phyloP scores from a whole-genome alignment of 1,140 invertebrate species.

The Drosophila mojavensis region DNA sequence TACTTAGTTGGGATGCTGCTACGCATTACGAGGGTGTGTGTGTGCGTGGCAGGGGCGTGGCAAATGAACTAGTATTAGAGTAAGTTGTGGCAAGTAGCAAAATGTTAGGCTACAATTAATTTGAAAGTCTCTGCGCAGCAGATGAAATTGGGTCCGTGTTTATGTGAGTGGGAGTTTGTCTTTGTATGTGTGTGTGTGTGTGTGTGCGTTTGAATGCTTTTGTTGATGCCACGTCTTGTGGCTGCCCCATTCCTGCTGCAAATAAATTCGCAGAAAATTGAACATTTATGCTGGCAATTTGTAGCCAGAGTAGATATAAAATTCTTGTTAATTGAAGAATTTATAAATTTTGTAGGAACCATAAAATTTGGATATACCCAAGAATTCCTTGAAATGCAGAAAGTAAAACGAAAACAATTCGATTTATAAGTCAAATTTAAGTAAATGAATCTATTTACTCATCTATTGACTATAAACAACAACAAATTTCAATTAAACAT shows the following conservation, averaged over 20 bases:
- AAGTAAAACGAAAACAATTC: no score
- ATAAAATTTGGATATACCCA: no score
- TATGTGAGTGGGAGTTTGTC: slow-evolving; percentile 7
- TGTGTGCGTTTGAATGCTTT: background rate
- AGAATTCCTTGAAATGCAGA: background rate
- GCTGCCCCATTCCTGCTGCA: background rate
- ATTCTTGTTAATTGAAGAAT: slow-evolving; percentile 15
- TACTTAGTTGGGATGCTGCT: slow-evolving; percentile 72
- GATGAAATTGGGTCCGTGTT: slow-evolving; percentile 23
- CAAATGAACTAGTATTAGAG: slow-evolving; percentile 74
- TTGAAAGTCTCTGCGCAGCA: slow-evolving; percentile 51
- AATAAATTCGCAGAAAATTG: slow-evolving; percentile 16
- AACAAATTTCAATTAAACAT: no score
- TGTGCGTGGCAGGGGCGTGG: slow-evolving; percentile 51
- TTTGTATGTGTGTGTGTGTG: background rate
- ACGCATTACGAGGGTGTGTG: slow-evolving; percentile 13
- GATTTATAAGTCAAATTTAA: no score
- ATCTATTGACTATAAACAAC: no score
- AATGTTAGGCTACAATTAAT: slow-evolving; percentile 76
- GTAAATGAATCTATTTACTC: no score
- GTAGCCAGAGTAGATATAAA: slow-evolving; percentile 10
- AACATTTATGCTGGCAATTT: slow-evolving; percentile 16
- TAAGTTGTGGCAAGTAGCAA: slow-evolving; percentile 75
- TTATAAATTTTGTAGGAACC: background rate
- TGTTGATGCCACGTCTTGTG: background rate